These are phyloP conservation scores for Mythimna loreyi DNA, from an alignment of 2,888 invertebrate genomes.

Conservation along the genomic window DNA sequence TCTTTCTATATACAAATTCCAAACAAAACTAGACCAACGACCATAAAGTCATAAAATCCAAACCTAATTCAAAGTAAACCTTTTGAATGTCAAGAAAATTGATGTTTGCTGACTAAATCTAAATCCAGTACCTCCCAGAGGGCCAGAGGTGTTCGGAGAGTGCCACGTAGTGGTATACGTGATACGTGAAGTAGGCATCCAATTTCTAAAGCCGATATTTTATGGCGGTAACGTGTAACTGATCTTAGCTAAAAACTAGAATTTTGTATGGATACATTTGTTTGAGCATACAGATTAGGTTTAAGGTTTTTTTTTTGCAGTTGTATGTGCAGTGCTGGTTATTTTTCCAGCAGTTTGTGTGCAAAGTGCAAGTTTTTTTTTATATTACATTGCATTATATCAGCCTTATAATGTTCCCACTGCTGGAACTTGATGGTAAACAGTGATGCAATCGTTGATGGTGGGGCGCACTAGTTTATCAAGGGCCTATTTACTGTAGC, in stretches of 20 bases:
- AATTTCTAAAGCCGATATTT: slow-evolving; percentile 69
- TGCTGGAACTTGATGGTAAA: too few relatives aligned
- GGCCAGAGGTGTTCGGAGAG: slow-evolving; percentile 56
- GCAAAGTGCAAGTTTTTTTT: too few relatives aligned
- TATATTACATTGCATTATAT: too few relatives aligned
- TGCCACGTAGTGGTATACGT: slow-evolving; percentile 66
- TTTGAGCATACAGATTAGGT: slow-evolving; percentile 4
- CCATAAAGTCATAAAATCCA: slow-evolving; percentile 23
- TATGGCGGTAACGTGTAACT: slow-evolving; percentile 64
- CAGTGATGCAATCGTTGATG: too few relatives aligned
- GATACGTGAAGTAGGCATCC: slow-evolving; percentile 65
- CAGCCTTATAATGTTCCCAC: too few relatives aligned
- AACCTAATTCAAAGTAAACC: slow-evolving; percentile 56
- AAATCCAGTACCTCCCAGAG: slow-evolving; percentile 64
- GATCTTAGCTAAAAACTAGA: slow-evolving; percentile 32
- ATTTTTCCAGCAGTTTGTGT: too few relatives aligned
- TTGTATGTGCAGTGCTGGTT: background rate
- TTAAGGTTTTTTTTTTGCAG: background rate
- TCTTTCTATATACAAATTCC: slow-evolving; percentile 6
- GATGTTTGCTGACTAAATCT: slow-evolving; percentile 66
- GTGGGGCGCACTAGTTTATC: too few relatives aligned
- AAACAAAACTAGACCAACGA: background rate
- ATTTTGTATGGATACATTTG: slow-evolving; percentile 36
- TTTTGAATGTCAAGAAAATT: slow-evolving; percentile 62
- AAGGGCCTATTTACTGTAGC: too few relatives aligned